These are phyloP conservation scores for Dyspetes luteomarginatus DNA, from an alignment of 2,888 invertebrate genomes.

Conservation along the genomic window DNA sequence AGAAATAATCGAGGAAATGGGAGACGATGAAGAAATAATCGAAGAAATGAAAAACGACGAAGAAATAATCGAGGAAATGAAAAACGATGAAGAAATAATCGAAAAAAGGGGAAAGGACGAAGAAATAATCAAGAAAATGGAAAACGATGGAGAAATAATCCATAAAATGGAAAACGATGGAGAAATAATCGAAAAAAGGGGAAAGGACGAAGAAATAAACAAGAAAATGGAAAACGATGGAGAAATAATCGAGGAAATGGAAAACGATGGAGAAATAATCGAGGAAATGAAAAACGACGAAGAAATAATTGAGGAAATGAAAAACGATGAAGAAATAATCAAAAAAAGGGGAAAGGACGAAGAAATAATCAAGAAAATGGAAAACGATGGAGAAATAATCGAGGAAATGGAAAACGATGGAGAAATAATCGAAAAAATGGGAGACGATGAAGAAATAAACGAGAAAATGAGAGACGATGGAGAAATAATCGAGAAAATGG, in stretches of 20 bases:
- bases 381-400: neutral
- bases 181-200: neutral
- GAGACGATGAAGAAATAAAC: too few relatives aligned
- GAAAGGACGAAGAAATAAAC: too few relatives aligned
- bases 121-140: neutral
- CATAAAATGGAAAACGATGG: neutral
- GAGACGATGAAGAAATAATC: too few relatives aligned
- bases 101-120: neutral
- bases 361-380: too few relatives aligned
- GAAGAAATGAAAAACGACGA: neutral
- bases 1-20: neutral
- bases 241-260: neutral
- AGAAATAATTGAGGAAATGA: too few relatives aligned
- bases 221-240: neutral
- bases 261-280: neutral
- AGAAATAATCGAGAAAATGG: neutral
- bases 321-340: constrained; percentile 1
- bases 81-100: constrained; percentile 1
- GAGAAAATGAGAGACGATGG: neutral
- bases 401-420: neutral
- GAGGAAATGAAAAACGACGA: too few relatives aligned
- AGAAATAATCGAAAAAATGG: neutral
- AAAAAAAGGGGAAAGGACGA: neutral
- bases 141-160: too few relatives aligned
- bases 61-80: neutral